These are phyloP conservation scores for Araneus ventricosus DNA, from an alignment of 1,140 invertebrate species.

Conservation along the genomic window DNA sequence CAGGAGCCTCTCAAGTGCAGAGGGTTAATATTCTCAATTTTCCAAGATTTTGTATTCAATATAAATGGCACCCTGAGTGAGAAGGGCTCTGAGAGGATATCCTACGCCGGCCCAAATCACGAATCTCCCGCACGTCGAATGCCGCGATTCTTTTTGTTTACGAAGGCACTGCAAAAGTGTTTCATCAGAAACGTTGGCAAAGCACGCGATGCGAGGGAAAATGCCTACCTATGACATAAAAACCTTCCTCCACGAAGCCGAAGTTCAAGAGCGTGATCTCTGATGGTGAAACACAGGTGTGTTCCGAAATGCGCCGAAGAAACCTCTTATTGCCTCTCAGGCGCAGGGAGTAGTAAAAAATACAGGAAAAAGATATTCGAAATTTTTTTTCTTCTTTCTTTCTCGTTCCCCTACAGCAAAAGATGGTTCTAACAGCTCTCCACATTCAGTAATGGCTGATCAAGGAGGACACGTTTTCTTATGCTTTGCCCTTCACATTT, in stretches of 20 bases:
- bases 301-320: conserved; percentile 38
- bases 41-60: no score
- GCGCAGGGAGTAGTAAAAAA: conserved; percentile 35
- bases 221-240: not conserved
- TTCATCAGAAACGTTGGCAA: not conserved
- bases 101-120: no score
- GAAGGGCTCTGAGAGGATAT: no score
- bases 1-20: no score
- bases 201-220: not conserved
- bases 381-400: no score
- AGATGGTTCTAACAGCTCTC: not conserved
- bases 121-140: not conserved
- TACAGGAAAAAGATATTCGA: not conserved
- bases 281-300: conserved; percentile 25
- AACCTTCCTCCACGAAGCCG: not conserved
- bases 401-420: not conserved
- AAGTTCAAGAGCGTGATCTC: conserved; percentile 36
- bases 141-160: not conserved
- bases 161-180: not conserved
- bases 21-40: no score
- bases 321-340: not conserved
- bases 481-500: conserved; percentile 3
- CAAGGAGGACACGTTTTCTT: conserved; percentile 17
- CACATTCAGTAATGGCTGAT: conserved; percentile 15
- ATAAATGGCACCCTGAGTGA: no score